Evolutionary conservation across 2,113 vertebrate species (phyloP).

Genomic region (Elaphurus davidianus): DNA sequence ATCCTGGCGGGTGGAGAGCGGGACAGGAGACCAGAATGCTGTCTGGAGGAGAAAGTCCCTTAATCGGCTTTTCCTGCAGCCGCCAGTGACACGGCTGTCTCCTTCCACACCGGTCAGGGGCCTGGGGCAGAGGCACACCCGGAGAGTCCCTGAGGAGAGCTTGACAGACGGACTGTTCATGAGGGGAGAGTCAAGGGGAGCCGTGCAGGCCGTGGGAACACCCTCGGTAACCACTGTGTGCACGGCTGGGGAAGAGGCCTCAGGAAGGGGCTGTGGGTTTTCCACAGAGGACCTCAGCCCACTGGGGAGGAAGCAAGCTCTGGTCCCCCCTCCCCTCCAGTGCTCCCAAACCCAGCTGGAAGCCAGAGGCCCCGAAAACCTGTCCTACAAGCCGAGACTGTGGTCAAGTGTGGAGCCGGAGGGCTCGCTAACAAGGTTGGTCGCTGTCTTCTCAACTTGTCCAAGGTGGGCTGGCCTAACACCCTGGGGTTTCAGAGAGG

Average conservation of each 20-base stretch:
- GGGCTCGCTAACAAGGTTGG: too few species aligned
- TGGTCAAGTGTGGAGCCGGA: too few species aligned
- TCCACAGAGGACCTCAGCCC: not conserved
- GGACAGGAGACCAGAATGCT: not conserved
- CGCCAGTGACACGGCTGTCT: not conserved
- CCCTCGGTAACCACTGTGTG: not conserved
- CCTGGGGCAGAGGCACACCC: not conserved
- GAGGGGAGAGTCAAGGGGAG: not conserved
- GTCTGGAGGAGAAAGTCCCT: not conserved
- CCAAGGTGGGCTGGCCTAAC: rapidly evolving
- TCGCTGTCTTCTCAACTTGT: not conserved
- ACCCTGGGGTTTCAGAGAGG: not conserved
- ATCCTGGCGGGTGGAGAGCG: too few species aligned
- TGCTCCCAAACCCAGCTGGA: not conserved
- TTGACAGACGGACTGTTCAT: not conserved
- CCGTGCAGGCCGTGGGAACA: rapidly evolving
- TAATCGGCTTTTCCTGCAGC: too few species aligned
- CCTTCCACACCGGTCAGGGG: not conserved
- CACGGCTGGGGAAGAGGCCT: not conserved
- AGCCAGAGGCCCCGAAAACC: not conserved
- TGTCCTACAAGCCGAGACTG: not conserved
- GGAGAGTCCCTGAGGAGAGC: not conserved
- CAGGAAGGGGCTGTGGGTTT: not conserved
- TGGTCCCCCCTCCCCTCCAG: not conserved
- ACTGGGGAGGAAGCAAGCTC: not conserved